Evolutionary conservation across 2,113 vertebrate species (phyloP), one percentile per base, ranked within the genome.

Genomic region (Castor canadensis): DNA sequence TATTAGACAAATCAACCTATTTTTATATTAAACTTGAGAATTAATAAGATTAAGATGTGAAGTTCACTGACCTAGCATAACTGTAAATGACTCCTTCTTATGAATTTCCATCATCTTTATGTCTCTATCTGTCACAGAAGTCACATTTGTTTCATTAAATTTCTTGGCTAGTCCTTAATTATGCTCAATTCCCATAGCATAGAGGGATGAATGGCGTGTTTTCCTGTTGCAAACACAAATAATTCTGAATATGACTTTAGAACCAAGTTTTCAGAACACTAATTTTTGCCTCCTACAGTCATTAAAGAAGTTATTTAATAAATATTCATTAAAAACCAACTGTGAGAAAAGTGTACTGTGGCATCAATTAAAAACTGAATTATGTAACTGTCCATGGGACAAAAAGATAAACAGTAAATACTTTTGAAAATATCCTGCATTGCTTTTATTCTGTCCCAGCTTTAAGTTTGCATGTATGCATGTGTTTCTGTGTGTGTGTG

Each of bases 141-240:
- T 6, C 0, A 17, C 2, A 28, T n/a, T 77, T 52, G n/a, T 38
- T 4, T 1, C 1, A 28, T 64, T 40, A 13, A 5, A 15, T 72
- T 24, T 22, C 6, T 24, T 43, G 32, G 28, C 54, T 24, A 8
- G 38, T 71, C 24, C 6, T 17, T 82, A 67, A 4, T 32, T 43
- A 8, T 40, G 35, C 7, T 76, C 26, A 47, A 30, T 62, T 45
- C 47, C 9, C 35, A 1, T 40, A 54, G 15, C 16, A 47, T 76
- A 35, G 40, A 76, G 54, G 2, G 32, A 69, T 22, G 12, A 76
- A 2, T 76, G 20, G 40, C 52, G 49, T 66, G 4, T 58, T 73
- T 76, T 72, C 30, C 1, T 72, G 15, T 64, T 47, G 43, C 26
- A 93, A 24, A n/a, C 19, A 38, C 10, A 64, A 32, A 19, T 62